Evolutionary conservation across 2,888 invertebrate species (phyloP).

Genomic region (Embidobia sp.): DNA sequence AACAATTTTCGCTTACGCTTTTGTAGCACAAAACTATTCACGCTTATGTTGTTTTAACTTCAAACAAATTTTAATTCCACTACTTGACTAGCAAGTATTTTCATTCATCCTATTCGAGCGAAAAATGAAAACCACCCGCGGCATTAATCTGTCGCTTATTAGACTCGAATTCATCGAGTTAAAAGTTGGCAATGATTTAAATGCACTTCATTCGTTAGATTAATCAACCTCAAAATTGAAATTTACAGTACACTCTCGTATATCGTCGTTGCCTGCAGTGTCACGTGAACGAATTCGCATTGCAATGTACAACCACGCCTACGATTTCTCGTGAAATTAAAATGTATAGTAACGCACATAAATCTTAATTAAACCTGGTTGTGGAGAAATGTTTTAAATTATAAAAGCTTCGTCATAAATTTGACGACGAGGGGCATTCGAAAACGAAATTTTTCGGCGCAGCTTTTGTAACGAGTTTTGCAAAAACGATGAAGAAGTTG

Average conservation of each 20-base stretch:
- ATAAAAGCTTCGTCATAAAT: not conserved
- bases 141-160: too few species aligned
- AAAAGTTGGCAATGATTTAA: conserved; percentile 34
- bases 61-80: too few species aligned
- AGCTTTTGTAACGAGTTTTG: too few species aligned
- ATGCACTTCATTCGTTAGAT: conserved; percentile 34
- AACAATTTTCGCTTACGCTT: too few species aligned
- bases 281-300: conserved; percentile 50
- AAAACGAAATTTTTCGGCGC: too few species aligned
- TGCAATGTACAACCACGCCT: conserved; percentile 49
- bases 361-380: conserved; percentile 42
- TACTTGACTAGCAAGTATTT: too few species aligned
- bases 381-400: conserved; percentile 31
- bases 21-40: too few species aligned
- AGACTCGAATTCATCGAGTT: conserved; percentile 1
- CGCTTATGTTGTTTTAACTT: too few species aligned
- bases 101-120: too few species aligned
- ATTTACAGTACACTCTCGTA: conserved; percentile 47
- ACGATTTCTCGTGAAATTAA: conserved; percentile 59
- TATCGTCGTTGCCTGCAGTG: conserved; percentile 33
- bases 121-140: too few species aligned
- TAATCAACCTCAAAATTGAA: conserved; percentile 54
- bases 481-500: not conserved
- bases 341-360: conserved; percentile 43
- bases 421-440: not conserved